Conservation (phyloP, 2,888 invertebrate genomes). For the Tenthredo livida region DNA sequence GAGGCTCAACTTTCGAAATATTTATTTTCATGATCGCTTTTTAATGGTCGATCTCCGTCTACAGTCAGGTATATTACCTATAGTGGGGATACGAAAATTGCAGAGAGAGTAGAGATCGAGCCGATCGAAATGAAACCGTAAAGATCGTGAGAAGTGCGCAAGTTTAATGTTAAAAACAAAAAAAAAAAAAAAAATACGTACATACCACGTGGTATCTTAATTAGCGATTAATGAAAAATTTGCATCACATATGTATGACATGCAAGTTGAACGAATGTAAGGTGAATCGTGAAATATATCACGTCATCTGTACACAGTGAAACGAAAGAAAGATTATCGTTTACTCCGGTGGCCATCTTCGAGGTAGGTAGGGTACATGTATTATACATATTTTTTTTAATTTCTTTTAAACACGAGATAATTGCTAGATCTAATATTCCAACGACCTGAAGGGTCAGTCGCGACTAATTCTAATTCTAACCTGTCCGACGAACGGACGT, state of each 20-base stretch:
- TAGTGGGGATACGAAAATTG: conserved; percentile 37
- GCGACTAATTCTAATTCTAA: conserved; percentile 46
- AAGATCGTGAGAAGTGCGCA: background rate
- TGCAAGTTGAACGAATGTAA: background rate
- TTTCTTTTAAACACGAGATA: conserved; percentile 38
- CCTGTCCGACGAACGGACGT: conserved; percentile 40
- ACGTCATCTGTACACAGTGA: background rate
- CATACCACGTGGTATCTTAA: too few species aligned
- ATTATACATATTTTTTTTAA: background rate
- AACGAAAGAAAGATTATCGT: conserved; percentile 17
- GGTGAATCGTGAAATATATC: background rate
- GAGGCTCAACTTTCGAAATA: conserved; percentile 47
- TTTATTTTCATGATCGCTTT: conserved; percentile 52
- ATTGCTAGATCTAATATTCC: conserved; percentile 50
- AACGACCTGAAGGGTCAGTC: conserved; percentile 40
- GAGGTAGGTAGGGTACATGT: conserved; percentile 19
- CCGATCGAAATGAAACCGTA: background rate
- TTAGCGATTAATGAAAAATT: background rate
- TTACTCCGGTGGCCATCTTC: conserved; percentile 17
- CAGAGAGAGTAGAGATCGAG: conserved; percentile 8
- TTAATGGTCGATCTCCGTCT: conserved; percentile 41
- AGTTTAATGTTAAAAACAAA: background rate
- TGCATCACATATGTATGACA: background rate
- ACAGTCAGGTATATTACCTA: too few species aligned
- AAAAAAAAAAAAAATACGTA: background rate